Base-by-base conservation (phyloP, 2,888 invertebrate genomes). In the Hetaerina titia region DNA sequence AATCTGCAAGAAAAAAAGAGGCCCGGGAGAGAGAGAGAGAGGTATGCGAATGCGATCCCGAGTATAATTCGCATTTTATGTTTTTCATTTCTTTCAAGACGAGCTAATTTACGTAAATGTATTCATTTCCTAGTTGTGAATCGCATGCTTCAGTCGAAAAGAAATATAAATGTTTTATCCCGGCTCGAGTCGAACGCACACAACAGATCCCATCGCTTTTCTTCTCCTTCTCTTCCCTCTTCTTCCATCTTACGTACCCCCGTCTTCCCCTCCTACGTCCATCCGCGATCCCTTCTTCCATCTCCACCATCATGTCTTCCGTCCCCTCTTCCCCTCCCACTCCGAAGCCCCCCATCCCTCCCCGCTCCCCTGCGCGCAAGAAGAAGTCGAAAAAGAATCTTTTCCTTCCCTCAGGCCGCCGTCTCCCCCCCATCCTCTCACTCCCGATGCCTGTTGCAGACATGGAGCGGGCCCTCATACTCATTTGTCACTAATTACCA, bases 401-500 rank as follows among this genome's bases (percentile, higher is more conserved):
- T 22, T 69, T 22, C 19, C 69, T 22, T 22, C 15, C 8, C 15
- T 15, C 56, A 8, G 17, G 15, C 56, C 11, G 57, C n/a, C n/a
- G 58, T n/a, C 90, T 22, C 58, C 60, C 60, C 31, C 63, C 31
- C n/a, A n/a, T 90, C 63, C 64, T 45, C 64, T 15, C 45, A n/a
- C 90, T 69, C 90, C 81, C 90, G 64, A 69, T 90, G 90, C 90
- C 90, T 90, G 90, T 90, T 90, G 90, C 90, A 69, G 90, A 90
- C 90, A 64, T 60, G 90, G 63, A 63, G 63, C 60, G 90, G 64
- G 5, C 63, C 25, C 90, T 90, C 31, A 64, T 90, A 64, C 90
- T 90, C 90, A 90, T 90, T 90, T 90, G 90, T 90, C 90, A 90
- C 90, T 90, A 90, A 90, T 90, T 90, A 90, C 90, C 90, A 90